Percentiles rank a stretch among this genome's conserved stretches.
Evolutionary conservation across 2,888 invertebrate species (phyloP).

Genomic region (Galeopsomyia nigrocyanea): DNA sequence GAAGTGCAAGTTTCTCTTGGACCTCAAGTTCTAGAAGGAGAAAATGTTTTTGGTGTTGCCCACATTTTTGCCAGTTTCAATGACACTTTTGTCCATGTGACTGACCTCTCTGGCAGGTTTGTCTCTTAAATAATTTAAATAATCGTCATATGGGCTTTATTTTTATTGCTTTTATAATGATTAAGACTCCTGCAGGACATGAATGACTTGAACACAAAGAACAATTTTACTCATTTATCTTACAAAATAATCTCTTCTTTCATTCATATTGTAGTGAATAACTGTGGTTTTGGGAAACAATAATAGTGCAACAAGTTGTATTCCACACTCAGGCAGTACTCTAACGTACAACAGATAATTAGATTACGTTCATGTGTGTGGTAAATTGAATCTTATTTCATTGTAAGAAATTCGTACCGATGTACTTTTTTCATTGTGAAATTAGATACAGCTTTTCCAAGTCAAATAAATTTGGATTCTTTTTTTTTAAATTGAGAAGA

Average conservation of each 20-base stretch:
- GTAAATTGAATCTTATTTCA: constrained; percentile 56
- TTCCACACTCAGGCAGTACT: constrained; percentile 62
- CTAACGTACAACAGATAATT: constrained; percentile 49
- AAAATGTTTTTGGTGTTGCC: constrained; percentile 98
- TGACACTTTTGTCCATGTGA: constrained; percentile 99
- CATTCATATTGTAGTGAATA: too few species aligned
- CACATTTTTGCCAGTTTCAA: constrained; percentile 99
- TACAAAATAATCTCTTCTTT: too few species aligned
- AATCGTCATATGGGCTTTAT: too few species aligned
- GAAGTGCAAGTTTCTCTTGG: constrained; percentile 97
- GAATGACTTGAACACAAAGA: too few species aligned
- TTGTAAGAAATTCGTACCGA: constrained; percentile 37
- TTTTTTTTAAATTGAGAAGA: too few species aligned
- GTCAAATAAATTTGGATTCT: neutral
- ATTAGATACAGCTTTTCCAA: constrained; percentile 36
- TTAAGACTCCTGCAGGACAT: too few species aligned
- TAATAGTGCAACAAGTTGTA: neutral
- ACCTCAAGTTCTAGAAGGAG: constrained; percentile 96
- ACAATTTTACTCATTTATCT: too few species aligned
- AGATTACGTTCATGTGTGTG: constrained; percentile 61
- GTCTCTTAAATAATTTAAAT: constrained; percentile 47
- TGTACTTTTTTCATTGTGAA: constrained; percentile 27
- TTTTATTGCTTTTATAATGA: too few species aligned
- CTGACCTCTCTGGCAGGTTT: constrained; percentile 94
- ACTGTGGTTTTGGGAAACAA: too few species aligned